Base-by-base conservation (phyloP, 2,113 vertebrate species). In the Vimba vimba region DNA sequence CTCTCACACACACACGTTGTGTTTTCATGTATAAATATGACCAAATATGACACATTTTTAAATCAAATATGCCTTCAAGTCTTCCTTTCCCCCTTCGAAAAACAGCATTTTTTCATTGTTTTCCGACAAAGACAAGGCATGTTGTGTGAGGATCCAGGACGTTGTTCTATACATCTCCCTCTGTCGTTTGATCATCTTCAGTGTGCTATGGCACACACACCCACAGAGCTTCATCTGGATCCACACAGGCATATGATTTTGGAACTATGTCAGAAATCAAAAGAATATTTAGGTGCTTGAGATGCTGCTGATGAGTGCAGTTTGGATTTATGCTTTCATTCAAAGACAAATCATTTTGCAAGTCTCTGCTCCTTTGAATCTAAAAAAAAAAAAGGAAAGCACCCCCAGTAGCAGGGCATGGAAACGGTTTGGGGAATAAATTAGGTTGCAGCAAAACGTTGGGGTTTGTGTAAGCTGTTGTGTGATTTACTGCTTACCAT, bases 231-330 rank as follows among this genome's bases (percentile, higher is more conserved):
- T 68, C 62, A 50, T 82, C 62, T 82, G 43, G 25, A 33, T 82
- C 68, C 59, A 64, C 15, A 81, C 15, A 27, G n/a, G 79, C 79
- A 66, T 62, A 52, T 23, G 62, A 52, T 82, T 81, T 82, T 82
- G 62, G 62, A 85, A 69, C 39, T 55, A 55, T 36, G 59, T 57
- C 69, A 85, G 57, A 81, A 85, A 85, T 85, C 76, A 71, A 85
- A 85, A 71, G 84, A 85, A 85, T 85, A 85, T 85, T 85, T 85
- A 71, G 79, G 36, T 57, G 30, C n/a, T 69, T 69, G 47, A 85
- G 76, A 79, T 68, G 79, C 36, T 55, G 80, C 25, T 82, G 27
- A 82, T 82, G 62, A 69, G n/a, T 82, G 23, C 17, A 13, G 79
- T 82, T 64, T 4, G 2, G 39, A 82, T 82, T 69, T 69, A 68